A percentile compares a stretch with the other conserved stretches of the same genome.
phyloP scores from a whole-genome alignment of 53 echinoderm and acorn worm species.

The Hippasteria phrygiana region DNA sequence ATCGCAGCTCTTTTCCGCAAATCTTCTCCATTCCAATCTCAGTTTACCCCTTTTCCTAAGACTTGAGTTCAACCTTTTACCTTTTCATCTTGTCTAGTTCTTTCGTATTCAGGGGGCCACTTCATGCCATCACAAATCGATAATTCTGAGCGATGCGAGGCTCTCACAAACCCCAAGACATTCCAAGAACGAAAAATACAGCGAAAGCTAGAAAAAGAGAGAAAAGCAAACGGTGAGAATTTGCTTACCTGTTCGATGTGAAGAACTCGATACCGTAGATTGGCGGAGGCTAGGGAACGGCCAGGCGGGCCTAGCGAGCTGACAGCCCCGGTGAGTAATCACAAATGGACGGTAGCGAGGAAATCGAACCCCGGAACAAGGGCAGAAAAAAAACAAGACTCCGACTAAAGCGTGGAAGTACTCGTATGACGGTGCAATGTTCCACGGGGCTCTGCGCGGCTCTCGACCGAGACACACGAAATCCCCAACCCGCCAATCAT shows the following conservation, averaged over 20 bases:
- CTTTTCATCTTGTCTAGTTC: not conserved
- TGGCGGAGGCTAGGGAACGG: not conserved
- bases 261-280: constrained; percentile 37
- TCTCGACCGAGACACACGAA: not conserved
- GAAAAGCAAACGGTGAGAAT: not conserved
- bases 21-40: too few species aligned
- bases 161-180: constrained; percentile 23
- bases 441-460: not conserved
- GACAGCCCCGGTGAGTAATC: constrained; percentile 51
- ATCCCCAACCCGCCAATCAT: constrained; percentile 44
- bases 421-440: constrained; percentile 22
- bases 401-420: constrained; percentile 16
- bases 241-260: constrained; percentile 38
- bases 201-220: not conserved
- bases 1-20: too few species aligned
- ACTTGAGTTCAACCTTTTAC: not conserved
- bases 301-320: constrained; percentile 3
- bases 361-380: constrained; percentile 40
- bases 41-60: not conserved
- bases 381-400: not conserved
- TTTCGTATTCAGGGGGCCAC: constrained; percentile 13
- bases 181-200: not conserved
- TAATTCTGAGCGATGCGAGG: not conserved
- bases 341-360: constrained; percentile 7
- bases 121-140: constrained; percentile 13